A percentile compares a stretch with the other conserved stretches of the same genome.
These are phyloP conservation scores for Battus philenor DNA, from an alignment of 1,140 invertebrate genomes.

Conservation along the genomic window DNA sequence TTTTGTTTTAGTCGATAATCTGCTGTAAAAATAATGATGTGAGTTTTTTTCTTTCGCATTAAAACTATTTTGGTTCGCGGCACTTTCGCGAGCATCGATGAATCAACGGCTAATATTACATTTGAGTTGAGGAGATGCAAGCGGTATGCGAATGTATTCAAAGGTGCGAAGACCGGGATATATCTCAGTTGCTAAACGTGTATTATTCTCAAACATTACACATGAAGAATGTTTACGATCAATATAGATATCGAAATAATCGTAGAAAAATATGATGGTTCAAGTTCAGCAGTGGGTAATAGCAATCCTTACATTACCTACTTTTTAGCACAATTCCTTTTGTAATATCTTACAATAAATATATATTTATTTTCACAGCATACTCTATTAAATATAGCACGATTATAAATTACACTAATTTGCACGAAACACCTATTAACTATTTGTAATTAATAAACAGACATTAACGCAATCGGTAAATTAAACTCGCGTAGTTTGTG, in stretches of 20 bases:
- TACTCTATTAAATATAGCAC: too few species aligned
- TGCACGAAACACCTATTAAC: too few species aligned
- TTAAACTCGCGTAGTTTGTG: too few species aligned
- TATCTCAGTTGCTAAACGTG: constrained; percentile 14
- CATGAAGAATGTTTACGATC: constrained; percentile 36
- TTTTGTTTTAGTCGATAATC: constrained; percentile 27
- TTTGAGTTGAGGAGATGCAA: constrained; percentile 40
- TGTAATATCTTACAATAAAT: too few species aligned
- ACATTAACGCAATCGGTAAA: too few species aligned
- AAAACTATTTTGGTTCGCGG: constrained; percentile 54
- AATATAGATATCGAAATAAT: constrained; percentile 50
- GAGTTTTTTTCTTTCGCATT: constrained; percentile 49
- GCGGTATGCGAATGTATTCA: constrained; percentile 42
- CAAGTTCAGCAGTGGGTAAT: constrained; percentile 35
- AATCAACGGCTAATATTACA: constrained; percentile 65
- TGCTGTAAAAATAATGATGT: constrained; percentile 37
- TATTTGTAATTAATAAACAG: too few species aligned
- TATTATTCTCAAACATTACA: constrained; percentile 19
- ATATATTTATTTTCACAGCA: too few species aligned
- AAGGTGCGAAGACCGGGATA: constrained; percentile 20
- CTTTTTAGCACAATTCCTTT: too few species aligned
- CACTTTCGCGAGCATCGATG: constrained; percentile 39
- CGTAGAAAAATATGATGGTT: constrained; percentile 38
- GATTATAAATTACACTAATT: too few species aligned
- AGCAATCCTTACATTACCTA: constrained; percentile 16